Evolutionary conservation across 2,888 invertebrate genomes (phyloP).

Genomic region (Drosophila nr. fundita): DNA sequence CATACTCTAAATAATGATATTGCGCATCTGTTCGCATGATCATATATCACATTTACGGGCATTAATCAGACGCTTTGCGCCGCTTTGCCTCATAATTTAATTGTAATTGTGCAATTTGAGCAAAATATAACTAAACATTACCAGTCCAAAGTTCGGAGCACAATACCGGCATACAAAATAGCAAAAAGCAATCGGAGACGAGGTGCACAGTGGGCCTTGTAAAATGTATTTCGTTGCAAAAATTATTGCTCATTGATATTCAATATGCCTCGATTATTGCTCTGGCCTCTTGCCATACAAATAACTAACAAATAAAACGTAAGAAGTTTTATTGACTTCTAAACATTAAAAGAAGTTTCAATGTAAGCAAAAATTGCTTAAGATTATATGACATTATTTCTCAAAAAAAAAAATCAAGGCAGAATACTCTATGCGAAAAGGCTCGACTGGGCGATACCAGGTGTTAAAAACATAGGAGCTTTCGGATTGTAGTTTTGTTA

Average conservation of each 20-base stretch:
- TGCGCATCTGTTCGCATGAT: conserved; percentile 41
- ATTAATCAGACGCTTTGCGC: conserved; percentile 67
- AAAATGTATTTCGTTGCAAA: neutral
- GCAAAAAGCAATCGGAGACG: conserved; percentile 24
- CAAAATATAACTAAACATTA: conserved; percentile 49
- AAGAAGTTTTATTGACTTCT: neutral
- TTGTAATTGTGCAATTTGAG: conserved; percentile 73
- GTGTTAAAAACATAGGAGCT: neutral
- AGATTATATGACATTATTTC: neutral
- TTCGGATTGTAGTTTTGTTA: neutral
- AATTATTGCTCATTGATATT: conserved; percentile 1
- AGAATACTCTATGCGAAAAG: neutral
- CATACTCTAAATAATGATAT: conserved; percentile 24
- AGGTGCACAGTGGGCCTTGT: conserved; percentile 16
- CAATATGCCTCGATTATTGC: neutral
- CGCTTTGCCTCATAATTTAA: conserved; percentile 62
- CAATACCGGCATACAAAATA: conserved; percentile 41
- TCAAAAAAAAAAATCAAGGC: neutral
- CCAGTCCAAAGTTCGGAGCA: conserved; percentile 53
- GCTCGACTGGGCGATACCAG: neutral
- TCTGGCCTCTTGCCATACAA: neutral
- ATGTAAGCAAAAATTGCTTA: neutral
- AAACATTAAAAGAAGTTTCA: neutral
- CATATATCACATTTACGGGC: conserved; percentile 55
- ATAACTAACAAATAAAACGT: neutral